Evolutionary conservation across 2,888 invertebrate species (phyloP), one percentile per base, ranked within the genome.

Genomic region (Drosophila longiperda): DNA sequence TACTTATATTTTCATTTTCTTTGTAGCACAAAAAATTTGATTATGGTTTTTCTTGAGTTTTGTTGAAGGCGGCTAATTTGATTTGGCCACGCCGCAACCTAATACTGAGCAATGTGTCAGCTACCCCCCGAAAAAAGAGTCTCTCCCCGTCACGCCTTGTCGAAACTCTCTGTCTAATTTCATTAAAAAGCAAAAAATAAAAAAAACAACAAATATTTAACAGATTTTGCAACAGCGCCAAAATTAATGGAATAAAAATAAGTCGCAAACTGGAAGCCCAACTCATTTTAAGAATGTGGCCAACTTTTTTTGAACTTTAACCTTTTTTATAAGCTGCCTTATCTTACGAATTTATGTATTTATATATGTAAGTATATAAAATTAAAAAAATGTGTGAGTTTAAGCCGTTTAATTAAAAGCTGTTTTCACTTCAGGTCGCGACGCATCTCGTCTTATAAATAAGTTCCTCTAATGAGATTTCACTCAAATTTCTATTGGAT

Each of bases 31-130:
- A 79, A 71, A 71, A 86, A 86, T 86, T 86, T 90, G 89, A 86
- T 86, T 86, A 89, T 90, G 85, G 89, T 90, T 79, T 73, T 90
- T 45, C 23, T 38, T 38, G 38, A 38, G 17, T 38, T 17, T 79
- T 15, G 83, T 86, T 73, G 78, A 90, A 66, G 78, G 75, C 83
- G 73, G 90, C 83, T 90, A 86, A 86, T 86, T 86, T 90, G 78
- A 90, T 86, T 86, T 68, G 42, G 80, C 72, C 64, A 71, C 71
- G 60, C 87, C 79, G 59, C 69, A 77, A 65, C 69, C 87, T 77
- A 73, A 88, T 73, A 73, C 80, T 86, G 90, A 82, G 65, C 79
- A 90, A 81, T 89, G 83, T 83, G 84, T 74, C 87, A 73, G 74
- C 65, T 54, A 71, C 64, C 62, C 69, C 55, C 33, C 23, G 26